phyloP scores from a whole-genome alignment of 2,797 vertebrate genomes.

The Varecia variegata region DNA sequence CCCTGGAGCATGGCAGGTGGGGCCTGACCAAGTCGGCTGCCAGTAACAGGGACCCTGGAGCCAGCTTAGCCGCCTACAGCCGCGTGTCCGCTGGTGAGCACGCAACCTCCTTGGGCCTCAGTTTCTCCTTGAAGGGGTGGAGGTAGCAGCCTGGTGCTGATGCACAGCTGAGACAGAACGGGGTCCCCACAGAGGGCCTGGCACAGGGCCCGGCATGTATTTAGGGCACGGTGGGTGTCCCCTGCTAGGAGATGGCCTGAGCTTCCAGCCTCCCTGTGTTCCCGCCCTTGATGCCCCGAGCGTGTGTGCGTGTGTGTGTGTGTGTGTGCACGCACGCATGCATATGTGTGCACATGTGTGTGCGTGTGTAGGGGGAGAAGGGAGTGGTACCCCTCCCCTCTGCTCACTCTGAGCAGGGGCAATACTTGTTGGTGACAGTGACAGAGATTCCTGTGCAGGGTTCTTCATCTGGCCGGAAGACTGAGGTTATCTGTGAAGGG shows the following conservation, averaged over 20 bases:
- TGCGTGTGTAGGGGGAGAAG: neutral
- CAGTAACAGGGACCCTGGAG: neutral
- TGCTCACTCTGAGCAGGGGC: neutral
- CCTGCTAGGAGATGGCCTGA: neutral
- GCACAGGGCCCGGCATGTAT: rapidly evolving
- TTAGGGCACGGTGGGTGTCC: rapidly evolving
- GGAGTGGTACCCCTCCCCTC: no score
- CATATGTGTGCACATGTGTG: no score
- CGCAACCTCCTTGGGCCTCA: neutral
- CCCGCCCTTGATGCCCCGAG: neutral
- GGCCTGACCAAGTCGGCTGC: rapidly evolving
- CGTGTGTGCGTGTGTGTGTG: neutral
- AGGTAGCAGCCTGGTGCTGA: neutral
- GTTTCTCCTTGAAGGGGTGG: neutral
- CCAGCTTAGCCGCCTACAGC: neutral
- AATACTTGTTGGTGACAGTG: neutral
- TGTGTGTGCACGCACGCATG: no score
- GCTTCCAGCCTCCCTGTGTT: neutral
- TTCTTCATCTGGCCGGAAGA: neutral
- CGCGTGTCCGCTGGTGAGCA: rapidly evolving
- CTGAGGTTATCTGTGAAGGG: neutral
- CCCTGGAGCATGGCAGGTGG: neutral
- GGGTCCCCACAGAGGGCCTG: neutral
- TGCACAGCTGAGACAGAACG: neutral
- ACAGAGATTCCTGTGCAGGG: neutral